Base-by-base conservation (phyloP, 2,888 invertebrate species). In the Tinea pellionella region DNA sequence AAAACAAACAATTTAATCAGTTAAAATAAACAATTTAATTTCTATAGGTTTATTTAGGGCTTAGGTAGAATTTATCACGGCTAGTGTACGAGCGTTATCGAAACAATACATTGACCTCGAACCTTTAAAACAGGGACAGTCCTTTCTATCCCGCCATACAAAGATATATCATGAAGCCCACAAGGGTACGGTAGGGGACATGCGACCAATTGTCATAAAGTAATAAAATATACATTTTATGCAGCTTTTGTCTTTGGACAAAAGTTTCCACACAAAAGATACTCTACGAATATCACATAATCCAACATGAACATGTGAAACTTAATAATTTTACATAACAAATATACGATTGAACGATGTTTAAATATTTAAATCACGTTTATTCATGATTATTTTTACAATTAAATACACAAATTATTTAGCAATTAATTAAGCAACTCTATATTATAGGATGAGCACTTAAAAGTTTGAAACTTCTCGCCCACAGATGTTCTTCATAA, bases 161-260 rank as follows among this genome's bases (percentile, higher is more conserved):
- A 37, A 37, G 47, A 47, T 47, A 47, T 47, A 47, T 47, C 47
- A 47, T 47, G 37, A 37, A 37, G 37, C 37, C 37, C 37, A 37
- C 37, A 37, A 37, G 37, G 37, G 37, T 37, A 37, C 37, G 37
- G 37, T 37, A 37, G 37, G 24, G 37, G 37, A 37, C 37, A n/a
- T 15, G 47, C 37, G 37, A 2, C 47, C 47, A 47, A 47, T 47
- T 47, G 47, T 47, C 47, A 47, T 47, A 47, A 47, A 47, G 15
- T 47, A 47, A 47, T 47, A 47, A 47, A 47, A 47, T 47, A 47
- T 47, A 47, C 47, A 47, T 47, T 47, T 47, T 47, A 47, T 47
- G 47, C 47, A 47, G 47, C 47, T 47, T 37, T 47, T 47, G 47
- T 47, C 47, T 47, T 16, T n/a, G 37, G 37, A 37, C 37, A 37